Percentiles rank a stretch among this genome's conserved stretches.
Conservation (phyloP, 2,113 vertebrate species). For the Platycercus adscitus region DNA sequence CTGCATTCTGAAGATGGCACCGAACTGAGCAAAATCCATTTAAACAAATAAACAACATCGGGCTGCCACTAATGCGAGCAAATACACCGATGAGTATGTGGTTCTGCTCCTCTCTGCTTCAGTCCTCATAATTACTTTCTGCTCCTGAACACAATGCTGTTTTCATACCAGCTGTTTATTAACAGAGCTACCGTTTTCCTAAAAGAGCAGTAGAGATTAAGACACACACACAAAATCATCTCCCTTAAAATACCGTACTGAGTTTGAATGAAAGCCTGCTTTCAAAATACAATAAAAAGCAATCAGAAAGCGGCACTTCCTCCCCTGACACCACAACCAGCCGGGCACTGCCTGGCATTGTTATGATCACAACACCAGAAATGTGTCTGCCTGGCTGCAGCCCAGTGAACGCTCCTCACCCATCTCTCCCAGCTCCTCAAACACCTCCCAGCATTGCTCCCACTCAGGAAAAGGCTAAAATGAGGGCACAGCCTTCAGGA, state of each 20-base stretch:
- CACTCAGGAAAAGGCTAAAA: neutral
- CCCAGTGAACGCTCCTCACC: accelerated
- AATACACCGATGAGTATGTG: accelerated
- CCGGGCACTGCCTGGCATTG: accelerated
- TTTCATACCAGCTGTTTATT: neutral
- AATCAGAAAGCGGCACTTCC: neutral
- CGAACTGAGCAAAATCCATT: neutral
- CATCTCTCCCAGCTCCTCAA: neutral
- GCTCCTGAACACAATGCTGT: neutral
- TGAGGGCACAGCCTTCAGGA: neutral
- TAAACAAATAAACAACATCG: neutral
- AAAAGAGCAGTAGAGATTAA: neutral
- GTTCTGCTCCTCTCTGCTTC: neutral
- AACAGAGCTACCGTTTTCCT: neutral
- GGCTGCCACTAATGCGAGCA: neutral
- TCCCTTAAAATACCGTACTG: neutral
- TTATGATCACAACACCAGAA: accelerated
- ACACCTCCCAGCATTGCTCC: neutral
- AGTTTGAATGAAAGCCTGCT: neutral
- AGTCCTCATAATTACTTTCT: neutral
- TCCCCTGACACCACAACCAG: neutral
- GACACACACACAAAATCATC: neutral
- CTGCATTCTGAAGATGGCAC: neutral
- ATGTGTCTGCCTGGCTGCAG: accelerated
- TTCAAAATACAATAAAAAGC: neutral